Base-by-base conservation (phyloP, 1,140 invertebrate genomes). In the Chelonus insularis region DNA sequence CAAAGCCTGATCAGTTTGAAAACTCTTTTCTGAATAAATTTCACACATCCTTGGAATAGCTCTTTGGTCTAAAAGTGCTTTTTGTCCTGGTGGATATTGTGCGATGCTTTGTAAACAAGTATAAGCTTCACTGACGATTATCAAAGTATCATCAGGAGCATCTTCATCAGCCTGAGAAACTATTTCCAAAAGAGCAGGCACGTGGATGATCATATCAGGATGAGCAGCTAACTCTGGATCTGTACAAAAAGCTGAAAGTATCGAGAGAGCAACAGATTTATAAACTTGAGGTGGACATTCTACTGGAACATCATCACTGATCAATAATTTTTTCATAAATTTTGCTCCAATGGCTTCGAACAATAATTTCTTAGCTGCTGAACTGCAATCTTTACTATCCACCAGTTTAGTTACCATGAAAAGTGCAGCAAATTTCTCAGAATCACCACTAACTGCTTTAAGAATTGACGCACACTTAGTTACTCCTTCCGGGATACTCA, bases 381-480 rank as follows among this genome's bases (percentile, higher is more conserved):
- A 74, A 60, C 86, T 88, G 70, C 91, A 91, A 66, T 94, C 88
- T 70, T 90, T 89, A 56, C 86, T 87, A 75, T 92, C 91, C 5
- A 94, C 86, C 50, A 94, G 72, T 77, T 95, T 95, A 0, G 93
- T 94, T 21, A 95, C 91, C 88, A 95, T 89, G 73, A 95, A 94
- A 1, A 96, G 82, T 0, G 89, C 91, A 5, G 93, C 93, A 78
- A 96, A 94, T 79, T 94, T 95, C 80, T 96, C 93, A 0, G 92
- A 95, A 77, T 95, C 93, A 68, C 85, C 90, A 58, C 86, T 86
- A 0, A 92, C 90, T 68, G 85, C 84, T 73, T 91, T 89, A 56
- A 95, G 77, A 56, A 93, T 87, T 16, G 85, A 83, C 48, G 90
- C 86, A 76, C 92, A 94, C 82, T 93, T 93, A 75, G 90, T 87